Percentiles rank a stretch among this genome's conserved stretches.
Evolutionary conservation across 2,888 invertebrate species (phyloP).

Genomic region (Agrochola lota): DNA sequence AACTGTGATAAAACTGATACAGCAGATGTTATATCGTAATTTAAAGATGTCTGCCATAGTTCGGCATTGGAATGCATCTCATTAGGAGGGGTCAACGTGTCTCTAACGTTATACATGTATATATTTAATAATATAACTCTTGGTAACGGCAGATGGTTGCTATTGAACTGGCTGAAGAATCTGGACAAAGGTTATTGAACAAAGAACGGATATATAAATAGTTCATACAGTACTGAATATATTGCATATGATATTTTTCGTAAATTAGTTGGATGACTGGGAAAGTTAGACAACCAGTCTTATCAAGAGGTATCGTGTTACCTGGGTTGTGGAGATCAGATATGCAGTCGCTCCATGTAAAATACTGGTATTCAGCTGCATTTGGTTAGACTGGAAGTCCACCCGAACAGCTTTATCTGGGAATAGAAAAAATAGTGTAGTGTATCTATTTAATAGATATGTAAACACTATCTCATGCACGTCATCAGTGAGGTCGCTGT

Average conservation of each 20-base stretch:
- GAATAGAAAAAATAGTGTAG: neutral
- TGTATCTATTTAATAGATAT: no score
- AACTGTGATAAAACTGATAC: constrained; percentile 49
- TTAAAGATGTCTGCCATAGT: constrained; percentile 64
- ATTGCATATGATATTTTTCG: neutral
- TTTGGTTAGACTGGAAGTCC: neutral
- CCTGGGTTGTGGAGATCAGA: neutral
- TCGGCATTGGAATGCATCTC: constrained; percentile 64
- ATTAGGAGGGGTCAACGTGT: constrained; percentile 64
- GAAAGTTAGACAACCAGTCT: neutral
- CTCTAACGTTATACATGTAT: constrained; percentile 40
- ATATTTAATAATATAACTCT: constrained; percentile 30
- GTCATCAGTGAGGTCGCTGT: no score
- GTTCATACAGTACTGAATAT: neutral
- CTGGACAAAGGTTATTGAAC: constrained; percentile 23
- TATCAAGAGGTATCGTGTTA: neutral
- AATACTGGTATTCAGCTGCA: neutral
- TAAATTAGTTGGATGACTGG: neutral
- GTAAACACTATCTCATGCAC: no score
- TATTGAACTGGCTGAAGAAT: constrained; percentile 40
- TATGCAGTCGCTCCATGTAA: neutral
- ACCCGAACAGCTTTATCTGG: neutral
- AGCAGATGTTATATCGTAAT: constrained; percentile 62
- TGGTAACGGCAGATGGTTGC: constrained; percentile 38
- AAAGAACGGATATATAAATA: neutral